Evolutionary conservation across 2,113 vertebrate genomes (phyloP).

Genomic region (Ctenomys sociabilis): DNA sequence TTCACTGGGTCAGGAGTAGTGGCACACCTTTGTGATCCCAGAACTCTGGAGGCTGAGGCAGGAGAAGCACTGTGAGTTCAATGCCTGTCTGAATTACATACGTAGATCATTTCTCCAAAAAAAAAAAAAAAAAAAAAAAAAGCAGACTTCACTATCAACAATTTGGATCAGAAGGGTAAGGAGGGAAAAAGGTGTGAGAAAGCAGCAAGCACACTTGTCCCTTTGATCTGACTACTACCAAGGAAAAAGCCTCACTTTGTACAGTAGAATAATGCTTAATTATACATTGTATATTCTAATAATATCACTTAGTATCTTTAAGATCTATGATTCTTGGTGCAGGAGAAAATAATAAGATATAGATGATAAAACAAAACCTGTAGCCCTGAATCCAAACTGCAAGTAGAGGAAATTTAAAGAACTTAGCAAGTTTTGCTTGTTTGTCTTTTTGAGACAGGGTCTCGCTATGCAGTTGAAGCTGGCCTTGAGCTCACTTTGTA

Average conservation of each 20-base stretch:
- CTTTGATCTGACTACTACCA: background rate
- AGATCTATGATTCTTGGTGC: background rate
- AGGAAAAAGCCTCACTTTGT: background rate
- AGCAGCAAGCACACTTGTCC: background rate
- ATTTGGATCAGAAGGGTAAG: background rate
- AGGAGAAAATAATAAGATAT: background rate
- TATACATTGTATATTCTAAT: background rate
- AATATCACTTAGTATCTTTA: background rate
- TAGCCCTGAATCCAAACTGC: background rate
- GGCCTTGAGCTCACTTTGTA: too few relatives aligned
- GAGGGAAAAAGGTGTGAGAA: background rate
- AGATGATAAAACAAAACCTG: background rate
- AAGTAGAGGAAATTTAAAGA: background rate
- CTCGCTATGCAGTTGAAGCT: too few relatives aligned
- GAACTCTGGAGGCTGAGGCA: background rate
- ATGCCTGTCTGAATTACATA: background rate
- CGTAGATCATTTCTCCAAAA: too few relatives aligned
- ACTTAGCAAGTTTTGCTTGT: too few relatives aligned
- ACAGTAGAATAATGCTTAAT: background rate
- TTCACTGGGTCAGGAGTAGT: background rate
- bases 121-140: background rate
- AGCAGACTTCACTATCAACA: background rate
- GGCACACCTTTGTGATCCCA: background rate
- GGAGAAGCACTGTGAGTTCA: background rate
- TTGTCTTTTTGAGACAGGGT: too few relatives aligned